phyloP scores from a whole-genome alignment of 2,888 invertebrate genomes.

The Lycocerus yunnanus region DNA sequence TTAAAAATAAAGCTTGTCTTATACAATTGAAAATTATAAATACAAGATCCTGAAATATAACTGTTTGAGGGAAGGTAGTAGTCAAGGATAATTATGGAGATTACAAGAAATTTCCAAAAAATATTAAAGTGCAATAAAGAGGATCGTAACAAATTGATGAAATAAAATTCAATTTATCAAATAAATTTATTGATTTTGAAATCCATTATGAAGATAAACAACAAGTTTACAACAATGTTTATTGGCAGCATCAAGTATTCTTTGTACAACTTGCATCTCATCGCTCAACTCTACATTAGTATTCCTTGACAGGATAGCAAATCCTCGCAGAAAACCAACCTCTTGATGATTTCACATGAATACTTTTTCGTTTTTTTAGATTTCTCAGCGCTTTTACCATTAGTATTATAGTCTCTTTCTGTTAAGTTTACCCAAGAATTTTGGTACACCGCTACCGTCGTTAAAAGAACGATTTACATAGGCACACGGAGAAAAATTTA shows the following conservation, averaged over 20 bases:
- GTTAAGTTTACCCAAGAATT: too few relatives aligned
- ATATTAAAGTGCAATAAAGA: too few relatives aligned
- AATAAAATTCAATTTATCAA: neutral
- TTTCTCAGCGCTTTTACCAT: conserved; percentile 15
- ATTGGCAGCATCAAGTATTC: conserved; percentile 36
- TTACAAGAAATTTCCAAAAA: too few relatives aligned
- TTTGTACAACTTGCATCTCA: conserved; percentile 21
- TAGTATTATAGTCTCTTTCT: conserved; percentile 6
- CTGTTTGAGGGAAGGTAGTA: too few relatives aligned
- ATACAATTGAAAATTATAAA: too few relatives aligned
- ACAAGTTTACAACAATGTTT: conserved; percentile 19
- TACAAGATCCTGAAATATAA: too few relatives aligned
- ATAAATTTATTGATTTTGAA: neutral
- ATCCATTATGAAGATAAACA: neutral
- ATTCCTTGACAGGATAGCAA: conserved; percentile 32
- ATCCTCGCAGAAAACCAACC: conserved; percentile 24
- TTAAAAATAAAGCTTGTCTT: too few relatives aligned
- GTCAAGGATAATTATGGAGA: too few relatives aligned
- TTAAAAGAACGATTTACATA: too few relatives aligned
- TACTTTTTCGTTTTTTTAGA: conserved; percentile 14
- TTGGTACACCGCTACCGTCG: too few relatives aligned
- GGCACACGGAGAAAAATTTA: too few relatives aligned
- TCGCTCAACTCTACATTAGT: conserved; percentile 32
- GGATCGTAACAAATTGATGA: neutral
- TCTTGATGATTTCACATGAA: conserved; percentile 12